These are phyloP conservation scores for Strigamia crassipes DNA, from an alignment of 2,888 invertebrate genomes.

Conservation along the genomic window DNA sequence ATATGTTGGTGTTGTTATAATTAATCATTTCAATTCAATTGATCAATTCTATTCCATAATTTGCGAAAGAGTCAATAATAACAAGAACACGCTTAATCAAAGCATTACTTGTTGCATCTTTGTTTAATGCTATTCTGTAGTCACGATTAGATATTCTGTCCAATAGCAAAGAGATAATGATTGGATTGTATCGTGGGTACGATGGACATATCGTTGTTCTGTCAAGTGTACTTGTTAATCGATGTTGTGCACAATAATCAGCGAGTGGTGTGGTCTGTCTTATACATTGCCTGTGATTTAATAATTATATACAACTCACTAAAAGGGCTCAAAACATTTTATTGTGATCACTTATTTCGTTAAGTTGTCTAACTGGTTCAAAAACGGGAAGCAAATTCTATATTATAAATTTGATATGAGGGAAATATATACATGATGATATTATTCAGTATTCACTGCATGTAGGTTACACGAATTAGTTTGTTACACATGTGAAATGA, in stretches of 20 bases:
- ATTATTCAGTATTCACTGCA: too few relatives aligned
- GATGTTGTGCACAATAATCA: constrained; percentile 1
- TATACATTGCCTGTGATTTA: constrained; percentile 1
- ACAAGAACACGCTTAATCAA: too few relatives aligned
- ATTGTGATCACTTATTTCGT: background rate
- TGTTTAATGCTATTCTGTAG: background rate
- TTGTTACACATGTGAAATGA: too few relatives aligned
- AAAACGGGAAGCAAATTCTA: too few relatives aligned
- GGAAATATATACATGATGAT: too few relatives aligned
- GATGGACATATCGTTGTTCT: background rate
- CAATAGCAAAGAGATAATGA: background rate
- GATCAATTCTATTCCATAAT: too few relatives aligned
- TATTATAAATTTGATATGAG: too few relatives aligned
- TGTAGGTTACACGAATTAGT: too few relatives aligned
- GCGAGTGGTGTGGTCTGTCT: background rate
- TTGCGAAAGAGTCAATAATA: background rate
- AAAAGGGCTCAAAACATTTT: background rate
- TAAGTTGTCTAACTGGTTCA: too few relatives aligned
- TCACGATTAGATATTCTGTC: background rate
- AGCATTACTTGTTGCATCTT: too few relatives aligned
- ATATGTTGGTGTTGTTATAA: background rate
- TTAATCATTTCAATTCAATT: too few relatives aligned
- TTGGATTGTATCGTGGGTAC: background rate
- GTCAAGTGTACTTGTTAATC: background rate
- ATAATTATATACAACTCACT: background rate